Percentiles rank a stretch among this genome's conserved stretches.
Conservation (phyloP, 2,113 vertebrate species). For the Australoheros scitulus region DNA sequence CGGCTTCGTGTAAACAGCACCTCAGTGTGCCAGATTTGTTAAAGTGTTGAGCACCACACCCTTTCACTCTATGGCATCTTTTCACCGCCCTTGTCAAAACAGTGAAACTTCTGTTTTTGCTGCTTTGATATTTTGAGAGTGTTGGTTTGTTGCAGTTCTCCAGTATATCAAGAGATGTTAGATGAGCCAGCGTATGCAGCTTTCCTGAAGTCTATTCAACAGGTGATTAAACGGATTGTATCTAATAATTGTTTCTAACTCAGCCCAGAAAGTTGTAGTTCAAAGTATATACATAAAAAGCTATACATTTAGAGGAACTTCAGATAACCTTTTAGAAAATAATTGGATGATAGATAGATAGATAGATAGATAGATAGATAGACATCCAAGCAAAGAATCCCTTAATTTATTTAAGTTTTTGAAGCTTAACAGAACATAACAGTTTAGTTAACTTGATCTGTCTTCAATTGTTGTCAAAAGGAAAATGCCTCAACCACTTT, state of each 20-base stretch:
- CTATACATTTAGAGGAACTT: background rate
- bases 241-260: background rate
- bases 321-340: background rate
- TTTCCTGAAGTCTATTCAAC: background rate
- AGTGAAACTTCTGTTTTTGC: background rate
- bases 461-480: background rate
- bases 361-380: background rate
- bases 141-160: background rate
- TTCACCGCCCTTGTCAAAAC: background rate
- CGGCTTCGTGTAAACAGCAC: too few species aligned
- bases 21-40: constrained; percentile 10
- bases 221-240: background rate
- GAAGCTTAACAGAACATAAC: too few species aligned
- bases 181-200: background rate
- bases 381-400: background rate
- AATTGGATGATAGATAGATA: background rate
- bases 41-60: background rate
- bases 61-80: background rate
- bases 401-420: too few species aligned
- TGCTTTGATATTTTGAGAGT: background rate
- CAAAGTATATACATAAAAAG: background rate
- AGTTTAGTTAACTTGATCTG: background rate
- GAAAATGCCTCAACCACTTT: background rate
- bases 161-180: background rate
- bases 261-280: background rate